These are phyloP conservation scores for Drosophila niveifrons DNA, from an alignment of 2,888 invertebrate species.

Conservation along the genomic window DNA sequence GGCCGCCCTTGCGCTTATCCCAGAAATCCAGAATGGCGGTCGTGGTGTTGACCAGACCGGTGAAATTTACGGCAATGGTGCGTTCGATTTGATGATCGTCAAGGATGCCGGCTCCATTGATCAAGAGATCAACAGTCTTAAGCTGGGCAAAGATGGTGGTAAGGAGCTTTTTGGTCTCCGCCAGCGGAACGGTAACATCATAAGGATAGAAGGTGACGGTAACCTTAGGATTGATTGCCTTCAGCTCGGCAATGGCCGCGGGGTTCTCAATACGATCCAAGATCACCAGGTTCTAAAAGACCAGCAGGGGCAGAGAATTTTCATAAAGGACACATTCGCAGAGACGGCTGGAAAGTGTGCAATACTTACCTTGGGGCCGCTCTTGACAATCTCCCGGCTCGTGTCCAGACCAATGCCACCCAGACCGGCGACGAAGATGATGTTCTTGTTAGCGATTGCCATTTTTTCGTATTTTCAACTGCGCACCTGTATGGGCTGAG, in stretches of 20 bases:
- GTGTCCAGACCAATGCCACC: conserved; percentile 82
- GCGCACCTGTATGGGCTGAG: conserved; percentile 43
- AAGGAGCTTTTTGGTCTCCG: conserved; percentile 71
- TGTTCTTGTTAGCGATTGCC: conserved; percentile 72
- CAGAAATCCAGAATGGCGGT: conserved; percentile 83
- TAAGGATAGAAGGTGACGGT: conserved; percentile 70
- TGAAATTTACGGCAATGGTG: conserved; percentile 73
- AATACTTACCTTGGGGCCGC: conserved; percentile 57
- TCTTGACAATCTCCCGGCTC: conserved; percentile 68
- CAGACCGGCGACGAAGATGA: conserved; percentile 79
- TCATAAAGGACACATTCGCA: neutral
- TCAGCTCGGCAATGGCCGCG: conserved; percentile 62
- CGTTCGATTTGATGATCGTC: conserved; percentile 76
- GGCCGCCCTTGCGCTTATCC: conserved; percentile 84
- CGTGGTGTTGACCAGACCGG: conserved; percentile 76
- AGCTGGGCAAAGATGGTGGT: conserved; percentile 67
- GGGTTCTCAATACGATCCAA: conserved; percentile 72
- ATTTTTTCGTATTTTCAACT: conserved; percentile 40
- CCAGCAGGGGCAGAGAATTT: neutral
- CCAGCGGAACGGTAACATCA: conserved; percentile 69
- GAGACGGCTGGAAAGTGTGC: neutral
- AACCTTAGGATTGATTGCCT: conserved; percentile 63
- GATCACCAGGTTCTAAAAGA: conserved; percentile 76
- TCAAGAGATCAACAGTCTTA: conserved; percentile 74
- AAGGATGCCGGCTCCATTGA: conserved; percentile 78